Evolutionary conservation across 1,140 invertebrate species (phyloP), one percentile per base, ranked within the genome.

Genomic region (Drosophila leontia): DNA sequence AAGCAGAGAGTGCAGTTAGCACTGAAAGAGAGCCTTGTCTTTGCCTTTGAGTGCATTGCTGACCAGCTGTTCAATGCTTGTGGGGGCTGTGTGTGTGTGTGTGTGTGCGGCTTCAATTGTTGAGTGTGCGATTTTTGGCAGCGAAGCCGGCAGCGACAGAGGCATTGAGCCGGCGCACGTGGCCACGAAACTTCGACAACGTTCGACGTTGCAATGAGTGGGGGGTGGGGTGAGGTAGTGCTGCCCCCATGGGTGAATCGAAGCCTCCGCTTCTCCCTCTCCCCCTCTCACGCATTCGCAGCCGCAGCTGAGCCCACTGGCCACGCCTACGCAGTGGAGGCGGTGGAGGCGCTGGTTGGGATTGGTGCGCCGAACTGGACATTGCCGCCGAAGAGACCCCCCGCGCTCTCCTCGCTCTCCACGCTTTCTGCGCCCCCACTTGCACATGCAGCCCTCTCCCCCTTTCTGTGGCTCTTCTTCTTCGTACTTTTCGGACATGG

Each of bases 331-430:
- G 75, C 75, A 69, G 67, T 32, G 62, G 34, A 55, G 67, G 63
- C 67, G 67, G 62, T 76, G 84, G 82, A 85, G 88, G 88, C 84
- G 84, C 82, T 82, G 59, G 74, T 91, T 91, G 78, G 88, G 84
- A 85, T 90, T 91, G 88, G 88, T 88, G 80, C 81, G 68, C 80
- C 69, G 77, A 78, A 63, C 84, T 87, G 83, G 83, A 87, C 81
- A 85, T 29, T 68, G 63, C 39, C 35, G 59, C 62, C 50, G 58
- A 55, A 48, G 45, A 59, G 23, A 23, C 29, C 34, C 23, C 53
- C 59, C 26, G 26, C 26, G 26, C 26, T 29, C 47, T 7, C 26
- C 9, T 6, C 8, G 23, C 47, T 26, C 23, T 15, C 8, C 42
- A 2, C 3, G 13, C 47, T 5, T 34, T 19, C 55, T 17, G 26